Conservation (phyloP, 2,797 vertebrate species). For the Lacerta agilis region DNA sequence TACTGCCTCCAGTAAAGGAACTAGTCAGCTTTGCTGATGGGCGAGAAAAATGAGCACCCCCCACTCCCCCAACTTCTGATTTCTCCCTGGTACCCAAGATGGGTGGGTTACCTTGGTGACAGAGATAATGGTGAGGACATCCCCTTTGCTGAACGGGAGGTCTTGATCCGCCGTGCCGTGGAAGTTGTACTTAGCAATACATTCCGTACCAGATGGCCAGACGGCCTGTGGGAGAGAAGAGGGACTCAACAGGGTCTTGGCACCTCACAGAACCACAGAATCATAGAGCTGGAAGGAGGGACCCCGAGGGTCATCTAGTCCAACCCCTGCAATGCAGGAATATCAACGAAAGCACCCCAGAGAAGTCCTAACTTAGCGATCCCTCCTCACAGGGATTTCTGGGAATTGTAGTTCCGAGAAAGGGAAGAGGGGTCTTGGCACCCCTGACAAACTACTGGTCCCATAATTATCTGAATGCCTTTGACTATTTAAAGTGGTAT, state of each 20-base stretch:
- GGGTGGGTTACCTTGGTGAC: conserved; percentile 88
- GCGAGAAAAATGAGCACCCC: background rate
- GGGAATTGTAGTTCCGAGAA: no score
- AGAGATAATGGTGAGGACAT: conserved; percentile 93
- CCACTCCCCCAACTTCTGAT: background rate
- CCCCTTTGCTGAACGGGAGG: conserved; percentile 97
- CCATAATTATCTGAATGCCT: no score
- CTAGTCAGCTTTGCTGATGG: background rate
- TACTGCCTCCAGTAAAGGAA: background rate
- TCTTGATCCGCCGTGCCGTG: conserved; percentile 94
- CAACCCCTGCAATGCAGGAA: no score
- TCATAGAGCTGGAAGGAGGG: fast-evolving
- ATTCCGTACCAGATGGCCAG: conserved; percentile 95
- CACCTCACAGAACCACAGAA: no score
- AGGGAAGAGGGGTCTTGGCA: no score
- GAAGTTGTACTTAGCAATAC: conserved; percentile 98
- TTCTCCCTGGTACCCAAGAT: background rate
- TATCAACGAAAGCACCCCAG: no score
- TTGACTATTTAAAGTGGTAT: no score
- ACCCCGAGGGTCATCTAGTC: no score
- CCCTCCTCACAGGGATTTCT: no score
- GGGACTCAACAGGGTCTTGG: background rate
- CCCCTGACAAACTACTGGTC: no score
- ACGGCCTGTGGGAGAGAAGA: conserved; percentile 69
- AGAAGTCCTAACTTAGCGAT: no score